Conservation (phyloP, 2,888 invertebrate genomes). For the Cerceris ruficornis region DNA sequence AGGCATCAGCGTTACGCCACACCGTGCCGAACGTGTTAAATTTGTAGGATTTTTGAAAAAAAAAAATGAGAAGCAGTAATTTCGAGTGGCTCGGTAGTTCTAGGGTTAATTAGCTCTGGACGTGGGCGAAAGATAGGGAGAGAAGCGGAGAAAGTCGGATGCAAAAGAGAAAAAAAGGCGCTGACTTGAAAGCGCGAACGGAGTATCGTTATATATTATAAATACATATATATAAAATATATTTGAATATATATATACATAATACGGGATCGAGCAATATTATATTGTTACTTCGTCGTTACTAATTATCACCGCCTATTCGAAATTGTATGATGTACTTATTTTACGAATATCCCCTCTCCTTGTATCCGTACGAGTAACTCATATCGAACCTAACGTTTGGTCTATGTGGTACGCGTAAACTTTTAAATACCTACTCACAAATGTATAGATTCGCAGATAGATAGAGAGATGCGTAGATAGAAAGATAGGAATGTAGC, state of each 20-base stretch:
- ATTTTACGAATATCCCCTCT: slow-evolving; percentile 45
- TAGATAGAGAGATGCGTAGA: slow-evolving; percentile 54
- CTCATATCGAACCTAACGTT: slow-evolving; percentile 48
- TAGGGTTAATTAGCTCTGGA: slow-evolving; percentile 53
- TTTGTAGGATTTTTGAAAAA: too few species aligned
- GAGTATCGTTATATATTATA: slow-evolving; percentile 52
- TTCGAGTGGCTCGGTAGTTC: neutral
- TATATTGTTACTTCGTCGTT: slow-evolving; percentile 64
- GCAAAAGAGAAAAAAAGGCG: slow-evolving; percentile 21
- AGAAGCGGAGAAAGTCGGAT: slow-evolving; percentile 22
- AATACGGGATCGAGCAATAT: slow-evolving; percentile 65
- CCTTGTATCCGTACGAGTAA: slow-evolving; percentile 35
- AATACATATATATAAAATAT: slow-evolving; percentile 26
- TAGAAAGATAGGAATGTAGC: slow-evolving; percentile 30
- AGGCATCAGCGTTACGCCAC: too few species aligned
- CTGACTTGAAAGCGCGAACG: slow-evolving; percentile 39
- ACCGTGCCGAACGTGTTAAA: too few species aligned
- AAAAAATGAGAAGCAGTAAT: too few species aligned
- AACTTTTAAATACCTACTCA: slow-evolving; percentile 56
- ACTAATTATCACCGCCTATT: slow-evolving; percentile 62
- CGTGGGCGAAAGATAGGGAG: slow-evolving; percentile 11
- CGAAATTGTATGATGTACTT: slow-evolving; percentile 51
- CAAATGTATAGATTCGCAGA: slow-evolving; percentile 60
- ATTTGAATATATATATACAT: slow-evolving; percentile 29
- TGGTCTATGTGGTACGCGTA: slow-evolving; percentile 54